phyloP scores from a whole-genome alignment of 2,113 vertebrate genomes.

The Cyanistes caeruleus region DNA sequence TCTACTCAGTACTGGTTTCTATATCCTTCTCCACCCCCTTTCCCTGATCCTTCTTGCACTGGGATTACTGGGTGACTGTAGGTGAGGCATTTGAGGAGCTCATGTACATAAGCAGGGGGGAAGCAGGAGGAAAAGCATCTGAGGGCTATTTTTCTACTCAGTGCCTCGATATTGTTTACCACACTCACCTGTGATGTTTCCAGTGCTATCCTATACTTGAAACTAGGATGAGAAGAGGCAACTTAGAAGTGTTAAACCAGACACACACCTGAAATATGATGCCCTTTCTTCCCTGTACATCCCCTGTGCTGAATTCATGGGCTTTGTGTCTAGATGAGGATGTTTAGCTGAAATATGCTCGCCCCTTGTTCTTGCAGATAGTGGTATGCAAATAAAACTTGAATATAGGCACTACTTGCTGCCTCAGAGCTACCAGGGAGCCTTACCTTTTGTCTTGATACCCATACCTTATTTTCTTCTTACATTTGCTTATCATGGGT shows the following conservation, averaged over 20 bases:
- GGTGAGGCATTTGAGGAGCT: not conserved
- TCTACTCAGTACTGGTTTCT: not conserved
- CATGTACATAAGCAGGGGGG: not conserved
- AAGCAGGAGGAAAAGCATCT: not conserved
- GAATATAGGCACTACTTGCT: not conserved
- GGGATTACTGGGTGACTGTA: constrained; percentile 13
- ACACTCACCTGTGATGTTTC: not conserved
- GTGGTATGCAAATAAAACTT: not conserved
- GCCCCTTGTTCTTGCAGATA: not conserved
- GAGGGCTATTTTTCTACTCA: not conserved
- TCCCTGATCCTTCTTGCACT: not conserved
- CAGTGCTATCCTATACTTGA: not conserved
- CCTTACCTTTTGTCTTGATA: not conserved
- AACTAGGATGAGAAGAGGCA: not conserved
- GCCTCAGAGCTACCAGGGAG: not conserved
- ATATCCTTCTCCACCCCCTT: not conserved
- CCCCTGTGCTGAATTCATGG: not conserved
- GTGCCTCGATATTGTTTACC: not conserved
- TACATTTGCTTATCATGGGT: not conserved
- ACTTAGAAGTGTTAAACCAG: not conserved
- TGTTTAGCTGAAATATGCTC: not conserved
- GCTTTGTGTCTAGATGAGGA: not conserved
- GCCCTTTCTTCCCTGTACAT: not conserved
- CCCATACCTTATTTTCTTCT: not conserved
- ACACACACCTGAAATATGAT: not conserved